These are phyloP conservation scores for Uromys caudimaculatus DNA, from an alignment of 2,797 vertebrate genomes.

Conservation along the genomic window DNA sequence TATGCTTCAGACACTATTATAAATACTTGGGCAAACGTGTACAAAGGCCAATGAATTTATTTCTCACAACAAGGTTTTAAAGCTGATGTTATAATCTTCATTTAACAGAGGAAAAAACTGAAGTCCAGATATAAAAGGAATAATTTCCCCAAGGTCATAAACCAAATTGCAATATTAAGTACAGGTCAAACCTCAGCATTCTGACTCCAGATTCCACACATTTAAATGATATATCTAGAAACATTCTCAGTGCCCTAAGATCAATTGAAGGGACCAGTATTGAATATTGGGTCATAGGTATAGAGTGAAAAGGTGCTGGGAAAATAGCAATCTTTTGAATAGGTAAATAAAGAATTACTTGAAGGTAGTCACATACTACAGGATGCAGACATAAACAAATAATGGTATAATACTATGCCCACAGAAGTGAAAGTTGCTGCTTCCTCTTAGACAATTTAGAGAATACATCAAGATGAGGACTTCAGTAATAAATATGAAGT, in stretches of 20 bases:
- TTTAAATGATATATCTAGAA: background rate
- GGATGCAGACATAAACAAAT: background rate
- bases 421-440: background rate
- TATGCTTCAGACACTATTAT: background rate
- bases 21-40: background rate
- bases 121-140: background rate
- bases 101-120: background rate
- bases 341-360: background rate
- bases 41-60: background rate
- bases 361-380: background rate
- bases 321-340: background rate
- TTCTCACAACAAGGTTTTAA: background rate
- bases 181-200: background rate
- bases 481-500: background rate
- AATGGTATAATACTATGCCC: background rate
- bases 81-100: slow-evolving; percentile 16
- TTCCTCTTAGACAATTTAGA: background rate
- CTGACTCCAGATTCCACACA: background rate
- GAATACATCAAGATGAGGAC: background rate
- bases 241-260: background rate
- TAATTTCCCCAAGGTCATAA: background rate
- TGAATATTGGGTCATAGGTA: background rate
- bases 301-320: background rate
- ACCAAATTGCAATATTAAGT: slow-evolving; percentile 1
- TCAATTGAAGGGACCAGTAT: background rate